These are phyloP conservation scores for Agrypnus murinus DNA, from an alignment of 2,888 invertebrate species.

Conservation along the genomic window DNA sequence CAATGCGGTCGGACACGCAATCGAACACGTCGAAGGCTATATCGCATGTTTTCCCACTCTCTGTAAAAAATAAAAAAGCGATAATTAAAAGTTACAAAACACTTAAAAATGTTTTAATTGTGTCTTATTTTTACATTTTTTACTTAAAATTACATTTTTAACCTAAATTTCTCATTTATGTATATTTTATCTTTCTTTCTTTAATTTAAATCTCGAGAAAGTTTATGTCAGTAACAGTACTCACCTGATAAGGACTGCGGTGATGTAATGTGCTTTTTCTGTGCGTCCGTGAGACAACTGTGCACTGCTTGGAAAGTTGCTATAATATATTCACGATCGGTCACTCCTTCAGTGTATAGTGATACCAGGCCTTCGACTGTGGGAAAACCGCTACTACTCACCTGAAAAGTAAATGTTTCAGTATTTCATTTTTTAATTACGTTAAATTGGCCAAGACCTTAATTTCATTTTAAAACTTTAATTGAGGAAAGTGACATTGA, in stretches of 20 bases:
- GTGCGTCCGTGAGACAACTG: slow-evolving; percentile 78
- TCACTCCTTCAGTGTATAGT: slow-evolving; percentile 86
- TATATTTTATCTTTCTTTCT: too few relatives aligned
- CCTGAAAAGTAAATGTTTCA: too few relatives aligned
- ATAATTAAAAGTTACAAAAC: slow-evolving; percentile 19
- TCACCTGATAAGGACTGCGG: slow-evolving; percentile 64
- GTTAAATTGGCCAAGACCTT: too few relatives aligned
- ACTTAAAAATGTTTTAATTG: background rate
- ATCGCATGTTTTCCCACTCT: slow-evolving; percentile 82
- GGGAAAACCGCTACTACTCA: slow-evolving; percentile 83
- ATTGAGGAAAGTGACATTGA: too few relatives aligned
- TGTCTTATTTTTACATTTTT: too few relatives aligned
- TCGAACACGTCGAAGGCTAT: slow-evolving; percentile 86
- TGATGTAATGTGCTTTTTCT: slow-evolving; percentile 65
- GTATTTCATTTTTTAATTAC: too few relatives aligned
- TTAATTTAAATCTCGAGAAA: background rate
- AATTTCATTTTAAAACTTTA: too few relatives aligned
- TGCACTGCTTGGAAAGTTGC: slow-evolving; percentile 83
- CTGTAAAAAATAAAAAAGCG: slow-evolving; percentile 70
- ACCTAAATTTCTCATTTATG: background rate
- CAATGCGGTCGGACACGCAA: slow-evolving; percentile 86
- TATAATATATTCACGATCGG: slow-evolving; percentile 83
- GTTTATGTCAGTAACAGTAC: slow-evolving; percentile 10
- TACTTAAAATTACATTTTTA: too few relatives aligned
- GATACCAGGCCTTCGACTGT: slow-evolving; percentile 82